Base-by-base conservation (phyloP, 1,140 invertebrate species). In the Drosophila parvula region DNA sequence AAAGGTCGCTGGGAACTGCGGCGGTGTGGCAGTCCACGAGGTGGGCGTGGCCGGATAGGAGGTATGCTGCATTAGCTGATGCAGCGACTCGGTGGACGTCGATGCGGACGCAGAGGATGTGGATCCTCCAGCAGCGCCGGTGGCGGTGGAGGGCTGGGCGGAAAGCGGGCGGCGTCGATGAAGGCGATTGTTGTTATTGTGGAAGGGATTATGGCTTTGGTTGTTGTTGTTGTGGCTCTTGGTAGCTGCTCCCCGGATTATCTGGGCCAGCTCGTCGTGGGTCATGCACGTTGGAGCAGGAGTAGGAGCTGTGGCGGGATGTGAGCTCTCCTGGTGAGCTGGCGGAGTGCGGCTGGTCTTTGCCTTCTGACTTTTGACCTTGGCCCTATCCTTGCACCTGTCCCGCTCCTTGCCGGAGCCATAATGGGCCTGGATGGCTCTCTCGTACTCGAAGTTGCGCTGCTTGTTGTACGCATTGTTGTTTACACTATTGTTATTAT, bases 261-360 rank as follows among this genome's bases (percentile, higher is more conserved):
- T 91, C 51, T 73, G 56, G 14, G 90, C 85, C 82, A 91, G 55
- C 73, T 91, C 90, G 75, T 91, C 90, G 38, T 83, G 76, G 58
- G 62, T 90, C 68, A 91, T 81, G 59, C 86, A 90, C 12, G 32
- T 8, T 7, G 47, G n/a, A 1, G 44, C 2, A 6, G 22, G 11
- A 1, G 28, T 1, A 2, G 48, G 30, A 0, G 18, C 9, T 6
- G 47, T 32, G 48, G 18, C 34, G 60, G 30, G 36, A 5, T 43
- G 55, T 2, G 30, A 18, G 1, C 6, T 22, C 7, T 44, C 60
- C 12, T 22, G 22, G 22, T 22, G 22, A 22, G 63, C n/a, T 11
- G 74, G 11, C 14, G 58, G 8, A 4, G 50, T n/a, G 18, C 18
- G 18, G 34, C 18, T 56, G 11, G 41, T 43, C 62, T 78, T 86